Percentiles rank a stretch among this genome's conserved stretches.
Conservation (phyloP, 92 coral and sea anemone species). For the Palythoa grandis region DNA sequence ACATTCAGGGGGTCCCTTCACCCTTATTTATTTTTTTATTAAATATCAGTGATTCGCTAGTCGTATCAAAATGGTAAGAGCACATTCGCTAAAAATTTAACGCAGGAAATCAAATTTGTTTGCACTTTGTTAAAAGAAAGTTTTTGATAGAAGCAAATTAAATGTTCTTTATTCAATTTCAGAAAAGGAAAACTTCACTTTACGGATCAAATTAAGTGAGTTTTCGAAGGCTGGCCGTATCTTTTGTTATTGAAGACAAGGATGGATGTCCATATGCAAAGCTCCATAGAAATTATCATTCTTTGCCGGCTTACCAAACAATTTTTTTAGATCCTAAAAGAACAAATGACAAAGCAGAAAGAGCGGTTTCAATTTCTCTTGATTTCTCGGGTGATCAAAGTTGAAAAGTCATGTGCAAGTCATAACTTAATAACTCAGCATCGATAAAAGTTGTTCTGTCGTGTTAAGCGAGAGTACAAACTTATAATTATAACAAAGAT, state of each 20-base stretch:
- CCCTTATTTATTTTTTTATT: too few species aligned
- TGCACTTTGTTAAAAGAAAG: too few species aligned
- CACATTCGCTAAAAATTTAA: too few species aligned
- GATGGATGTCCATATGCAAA: constrained; percentile 1
- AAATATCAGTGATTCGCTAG: too few species aligned
- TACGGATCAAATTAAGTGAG: constrained; percentile 1
- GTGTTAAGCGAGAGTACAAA: background rate
- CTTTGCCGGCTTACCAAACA: background rate
- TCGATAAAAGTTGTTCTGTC: constrained; percentile 8
- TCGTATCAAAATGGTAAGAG: too few species aligned
- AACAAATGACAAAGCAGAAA: background rate
- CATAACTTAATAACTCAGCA: background rate
- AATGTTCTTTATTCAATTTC: background rate
- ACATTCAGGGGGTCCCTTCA: too few species aligned
- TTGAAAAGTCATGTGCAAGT: background rate
- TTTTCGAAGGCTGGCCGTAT: background rate
- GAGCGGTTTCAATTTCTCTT: background rate
- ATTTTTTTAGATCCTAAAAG: background rate
- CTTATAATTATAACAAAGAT: constrained; percentile 5
- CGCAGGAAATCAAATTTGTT: too few species aligned
- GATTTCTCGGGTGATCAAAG: background rate
- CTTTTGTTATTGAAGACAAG: constrained; percentile 12
- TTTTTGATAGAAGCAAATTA: background rate
- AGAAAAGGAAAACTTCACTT: background rate
- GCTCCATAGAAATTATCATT: constrained; percentile 3